phyloP scores from a whole-genome alignment of 2,113 vertebrate genomes.

The Scopus umbretta region DNA sequence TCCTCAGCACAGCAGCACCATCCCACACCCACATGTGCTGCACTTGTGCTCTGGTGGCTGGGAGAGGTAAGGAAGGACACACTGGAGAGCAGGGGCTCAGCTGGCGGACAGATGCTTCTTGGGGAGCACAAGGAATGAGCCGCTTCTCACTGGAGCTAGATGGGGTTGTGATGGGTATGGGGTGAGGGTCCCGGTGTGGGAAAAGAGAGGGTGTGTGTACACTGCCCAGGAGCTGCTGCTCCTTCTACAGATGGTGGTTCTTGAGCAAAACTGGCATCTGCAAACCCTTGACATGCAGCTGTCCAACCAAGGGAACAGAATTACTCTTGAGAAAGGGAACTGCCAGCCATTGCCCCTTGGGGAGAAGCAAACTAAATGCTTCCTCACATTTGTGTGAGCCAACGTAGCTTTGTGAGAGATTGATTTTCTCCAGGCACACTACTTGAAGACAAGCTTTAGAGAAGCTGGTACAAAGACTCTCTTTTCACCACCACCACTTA shows the following conservation, averaged over 20 bases:
- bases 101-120: fast-evolving
- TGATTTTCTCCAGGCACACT: background rate
- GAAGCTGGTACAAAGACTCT: background rate
- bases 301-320: background rate
- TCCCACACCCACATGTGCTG: background rate
- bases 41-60: background rate
- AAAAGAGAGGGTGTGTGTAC: background rate
- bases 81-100: background rate
- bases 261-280: background rate
- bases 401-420: background rate
- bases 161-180: background rate
- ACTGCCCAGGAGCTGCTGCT: background rate
- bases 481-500: background rate
- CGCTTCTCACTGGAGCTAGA: background rate
- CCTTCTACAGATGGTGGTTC: background rate
- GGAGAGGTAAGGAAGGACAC: background rate
- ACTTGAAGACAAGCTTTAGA: fast-evolving
- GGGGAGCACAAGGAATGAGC: background rate
- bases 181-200: background rate
- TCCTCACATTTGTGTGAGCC: background rate
- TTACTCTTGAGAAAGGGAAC: background rate
- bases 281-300: background rate
- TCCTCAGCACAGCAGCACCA: background rate
- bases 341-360: background rate
- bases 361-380: background rate